Conservation (phyloP, 2,888 invertebrate genomes). For the Dicyrtomina minuta region DNA sequence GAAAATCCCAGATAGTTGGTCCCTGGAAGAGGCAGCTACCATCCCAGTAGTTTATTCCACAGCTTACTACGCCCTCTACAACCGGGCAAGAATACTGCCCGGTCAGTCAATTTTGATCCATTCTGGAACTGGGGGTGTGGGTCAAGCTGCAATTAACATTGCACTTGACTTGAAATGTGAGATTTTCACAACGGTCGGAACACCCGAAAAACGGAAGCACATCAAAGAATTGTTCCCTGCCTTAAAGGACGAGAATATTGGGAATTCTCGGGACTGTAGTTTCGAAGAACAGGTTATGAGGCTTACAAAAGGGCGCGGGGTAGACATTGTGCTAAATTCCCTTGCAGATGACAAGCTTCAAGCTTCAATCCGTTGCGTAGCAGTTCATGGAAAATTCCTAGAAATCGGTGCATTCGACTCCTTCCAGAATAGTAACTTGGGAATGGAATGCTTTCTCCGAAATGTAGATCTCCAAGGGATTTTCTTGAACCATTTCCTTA, state of each 20-base stretch:
- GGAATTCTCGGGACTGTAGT: constrained; percentile 57
- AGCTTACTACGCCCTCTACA: constrained; percentile 64
- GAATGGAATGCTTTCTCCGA: too few species aligned
- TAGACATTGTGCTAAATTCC: too few species aligned
- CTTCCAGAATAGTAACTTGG: constrained; percentile 58
- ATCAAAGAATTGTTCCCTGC: constrained; percentile 80
- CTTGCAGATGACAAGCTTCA: too few species aligned
- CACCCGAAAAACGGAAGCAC: constrained; percentile 81
- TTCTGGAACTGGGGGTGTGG: constrained; percentile 71
- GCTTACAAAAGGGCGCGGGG: constrained; percentile 48
- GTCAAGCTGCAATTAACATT: constrained; percentile 73
- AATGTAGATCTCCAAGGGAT: too few species aligned
- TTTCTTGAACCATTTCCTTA: too few species aligned
- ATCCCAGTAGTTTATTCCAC: constrained; percentile 67
- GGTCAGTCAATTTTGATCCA: constrained; percentile 61
- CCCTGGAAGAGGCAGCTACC: constrained; percentile 66
- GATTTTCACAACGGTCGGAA: constrained; percentile 72
- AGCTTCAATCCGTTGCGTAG: constrained; percentile 67
- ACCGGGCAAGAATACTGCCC: constrained; percentile 61
- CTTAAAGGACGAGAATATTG: constrained; percentile 67
- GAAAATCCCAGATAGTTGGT: constrained; percentile 66
- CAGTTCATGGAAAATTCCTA: too few species aligned
- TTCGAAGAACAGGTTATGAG: too few species aligned
- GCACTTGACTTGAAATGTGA: constrained; percentile 67
- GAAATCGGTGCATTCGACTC: constrained; percentile 25